phyloP scores from a whole-genome alignment of 2,113 vertebrate genomes.

The Zosterops pallidus region DNA sequence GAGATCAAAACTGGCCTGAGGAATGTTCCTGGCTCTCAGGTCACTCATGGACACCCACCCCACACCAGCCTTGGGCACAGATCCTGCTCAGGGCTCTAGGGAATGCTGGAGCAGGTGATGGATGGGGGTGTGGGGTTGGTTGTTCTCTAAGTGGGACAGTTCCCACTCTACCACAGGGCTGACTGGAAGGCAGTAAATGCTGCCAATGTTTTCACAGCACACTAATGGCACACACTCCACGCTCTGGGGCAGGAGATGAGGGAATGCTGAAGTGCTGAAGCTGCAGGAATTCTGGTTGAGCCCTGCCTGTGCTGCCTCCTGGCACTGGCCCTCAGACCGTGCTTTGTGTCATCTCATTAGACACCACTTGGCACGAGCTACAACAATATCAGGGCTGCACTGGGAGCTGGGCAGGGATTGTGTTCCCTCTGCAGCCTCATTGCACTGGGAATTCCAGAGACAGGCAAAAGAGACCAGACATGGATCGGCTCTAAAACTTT shows the following conservation, averaged over 20 bases:
- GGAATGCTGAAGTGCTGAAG: neutral
- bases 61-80: rapidly evolving
- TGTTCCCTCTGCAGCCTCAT: neutral
- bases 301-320: neutral
- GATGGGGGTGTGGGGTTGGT: no score
- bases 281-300: neutral
- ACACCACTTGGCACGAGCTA: neutral
- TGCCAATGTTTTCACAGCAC: neutral
- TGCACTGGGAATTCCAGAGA: neutral
- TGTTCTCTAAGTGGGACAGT: neutral
- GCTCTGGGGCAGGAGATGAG: neutral
- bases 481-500: rapidly evolving
- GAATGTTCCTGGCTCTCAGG: no score
- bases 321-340: neutral
- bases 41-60: rapidly evolving
- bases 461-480: neutral
- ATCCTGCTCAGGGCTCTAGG: rapidly evolving
- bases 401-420: neutral
- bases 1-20: neutral
- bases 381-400: neutral
- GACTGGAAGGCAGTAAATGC: neutral
- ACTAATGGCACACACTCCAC: neutral
- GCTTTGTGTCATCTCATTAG: neutral
- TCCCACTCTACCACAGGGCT: neutral
- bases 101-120: rapidly evolving